Evolutionary conservation across 1,140 invertebrate species (phyloP), one percentile per base, ranked within the genome.

Genomic region (Cotesia vestalis): DNA sequence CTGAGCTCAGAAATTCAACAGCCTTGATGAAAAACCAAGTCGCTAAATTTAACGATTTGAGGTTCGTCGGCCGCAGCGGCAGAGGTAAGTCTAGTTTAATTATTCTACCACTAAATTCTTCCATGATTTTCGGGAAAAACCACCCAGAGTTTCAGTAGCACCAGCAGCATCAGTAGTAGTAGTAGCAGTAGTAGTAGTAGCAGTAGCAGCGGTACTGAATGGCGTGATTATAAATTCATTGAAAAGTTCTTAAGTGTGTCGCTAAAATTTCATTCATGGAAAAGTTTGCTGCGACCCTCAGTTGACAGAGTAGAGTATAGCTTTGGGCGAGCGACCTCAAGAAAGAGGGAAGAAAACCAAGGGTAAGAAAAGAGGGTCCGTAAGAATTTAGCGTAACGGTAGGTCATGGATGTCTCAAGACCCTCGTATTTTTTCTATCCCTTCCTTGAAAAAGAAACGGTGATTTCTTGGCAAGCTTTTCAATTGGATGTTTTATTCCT

Each of bases 21-120:
- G 96, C 98, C 5, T 91, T 97, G 75, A 97, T 99, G 94, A 98
- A 98, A 88, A 97, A 98, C 85, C 95, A 98, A 87, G 94, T 99
- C 74, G 98, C 98, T 71, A 98, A 98, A 88, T 99, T 99, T 87
- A 98, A 97, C 84, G 98, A 99, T 89, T 88, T 99, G 70, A 91
- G 98, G 85, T 99, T 99, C 88, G 96, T 99, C 77, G 97, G 97
- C 64, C 90, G 97, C 80, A 98, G 96, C 82, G 98, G 98, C 78
- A 91, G 98, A 93, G 97, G 97, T 98, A 86, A 95, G 93, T 88
- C 66, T 77, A 38, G 12, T 38, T 8, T 14, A n/a, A n/a, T 59
- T 59, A 52, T 40, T 51, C 63, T 12, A 9, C 34, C 51, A 27
- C 17, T 71, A 34, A 55, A 68, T 52, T 72, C 9, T 4, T 62